Conservation (phyloP, 2,888 invertebrate genomes). For the Salticus scenicus region DNA sequence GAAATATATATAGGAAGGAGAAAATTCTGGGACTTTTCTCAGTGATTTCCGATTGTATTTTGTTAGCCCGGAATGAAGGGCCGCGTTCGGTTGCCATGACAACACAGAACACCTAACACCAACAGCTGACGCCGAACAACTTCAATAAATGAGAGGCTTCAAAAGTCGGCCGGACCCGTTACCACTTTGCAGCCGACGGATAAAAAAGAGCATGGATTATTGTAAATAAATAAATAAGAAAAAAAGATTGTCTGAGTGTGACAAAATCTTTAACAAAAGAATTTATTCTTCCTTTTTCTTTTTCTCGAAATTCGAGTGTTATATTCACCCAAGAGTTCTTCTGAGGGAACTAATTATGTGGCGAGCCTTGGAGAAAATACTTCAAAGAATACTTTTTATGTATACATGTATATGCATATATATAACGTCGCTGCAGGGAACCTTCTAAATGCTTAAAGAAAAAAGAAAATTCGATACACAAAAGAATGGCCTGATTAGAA, state of each 20-base stretch:
- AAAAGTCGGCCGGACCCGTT: slow-evolving; percentile 33
- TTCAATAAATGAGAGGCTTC: slow-evolving; percentile 58
- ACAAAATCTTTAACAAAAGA: slow-evolving; percentile 42
- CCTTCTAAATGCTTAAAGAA: slow-evolving; percentile 24
- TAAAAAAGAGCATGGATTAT: slow-evolving; percentile 51
- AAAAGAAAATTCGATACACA: slow-evolving; percentile 49
- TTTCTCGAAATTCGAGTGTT: slow-evolving; percentile 32
- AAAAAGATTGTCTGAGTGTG: slow-evolving; percentile 13
- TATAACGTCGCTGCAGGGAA: slow-evolving; percentile 39
- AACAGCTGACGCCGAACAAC: slow-evolving; percentile 67
- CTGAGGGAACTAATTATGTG: slow-evolving; percentile 54
- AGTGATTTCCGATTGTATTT: slow-evolving; percentile 65
- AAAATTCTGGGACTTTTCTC: slow-evolving; percentile 53
- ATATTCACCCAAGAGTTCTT: slow-evolving; percentile 37
- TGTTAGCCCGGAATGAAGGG: slow-evolving; percentile 47
- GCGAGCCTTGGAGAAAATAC: slow-evolving; percentile 39
- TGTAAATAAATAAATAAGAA: slow-evolving; percentile 49
- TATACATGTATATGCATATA: background rate
- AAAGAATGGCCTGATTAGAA: slow-evolving; percentile 45
- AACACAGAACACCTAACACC: slow-evolving; percentile 60
- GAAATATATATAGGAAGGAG: background rate
- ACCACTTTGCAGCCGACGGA: slow-evolving; percentile 38
- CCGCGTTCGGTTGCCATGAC: slow-evolving; percentile 54
- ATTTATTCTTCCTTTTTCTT: slow-evolving; percentile 41
- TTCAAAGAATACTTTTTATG: slow-evolving; percentile 51